phyloP scores from a whole-genome alignment of 2,888 invertebrate species.

The Leptinotarsa tumamoca region DNA sequence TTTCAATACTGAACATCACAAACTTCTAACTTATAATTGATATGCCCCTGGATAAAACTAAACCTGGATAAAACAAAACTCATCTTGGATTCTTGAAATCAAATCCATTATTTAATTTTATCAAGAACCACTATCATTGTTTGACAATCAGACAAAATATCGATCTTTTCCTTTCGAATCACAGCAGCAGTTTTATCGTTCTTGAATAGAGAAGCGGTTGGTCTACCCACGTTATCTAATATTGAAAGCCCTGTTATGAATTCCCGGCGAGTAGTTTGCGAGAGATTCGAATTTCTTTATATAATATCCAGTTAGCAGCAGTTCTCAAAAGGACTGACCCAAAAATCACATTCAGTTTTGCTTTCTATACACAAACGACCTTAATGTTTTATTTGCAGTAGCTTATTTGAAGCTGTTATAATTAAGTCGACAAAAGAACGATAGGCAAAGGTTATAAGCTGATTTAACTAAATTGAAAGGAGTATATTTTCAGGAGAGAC shows the following conservation, averaged over 20 bases:
- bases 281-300: constrained; percentile 20
- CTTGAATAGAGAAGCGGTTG: constrained; percentile 38
- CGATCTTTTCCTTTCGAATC: constrained; percentile 29
- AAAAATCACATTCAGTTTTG: not conserved
- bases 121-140: not conserved
- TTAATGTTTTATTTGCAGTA: too few species aligned
- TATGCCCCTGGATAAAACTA: too few species aligned
- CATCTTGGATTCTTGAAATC: too few species aligned
- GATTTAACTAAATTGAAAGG: too few species aligned
- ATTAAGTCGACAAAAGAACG: too few species aligned
- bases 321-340: not conserved
- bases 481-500: too few species aligned
- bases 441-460: too few species aligned
- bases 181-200: constrained; percentile 33
- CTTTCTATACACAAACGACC: not conserved
- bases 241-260: constrained; percentile 32
- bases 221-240: constrained; percentile 29
- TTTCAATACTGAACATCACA: too few species aligned
- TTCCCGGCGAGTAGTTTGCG: constrained; percentile 24
- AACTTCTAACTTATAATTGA: too few species aligned
- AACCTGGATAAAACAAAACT: too few species aligned
- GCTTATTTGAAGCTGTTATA: too few species aligned
- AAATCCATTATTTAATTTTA: too few species aligned
- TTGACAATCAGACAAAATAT: not conserved
- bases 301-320: constrained; percentile 8